Evolutionary conservation across 2,888 invertebrate species (phyloP), one percentile per base, ranked within the genome.

Genomic region (Lasius platythorax): DNA sequence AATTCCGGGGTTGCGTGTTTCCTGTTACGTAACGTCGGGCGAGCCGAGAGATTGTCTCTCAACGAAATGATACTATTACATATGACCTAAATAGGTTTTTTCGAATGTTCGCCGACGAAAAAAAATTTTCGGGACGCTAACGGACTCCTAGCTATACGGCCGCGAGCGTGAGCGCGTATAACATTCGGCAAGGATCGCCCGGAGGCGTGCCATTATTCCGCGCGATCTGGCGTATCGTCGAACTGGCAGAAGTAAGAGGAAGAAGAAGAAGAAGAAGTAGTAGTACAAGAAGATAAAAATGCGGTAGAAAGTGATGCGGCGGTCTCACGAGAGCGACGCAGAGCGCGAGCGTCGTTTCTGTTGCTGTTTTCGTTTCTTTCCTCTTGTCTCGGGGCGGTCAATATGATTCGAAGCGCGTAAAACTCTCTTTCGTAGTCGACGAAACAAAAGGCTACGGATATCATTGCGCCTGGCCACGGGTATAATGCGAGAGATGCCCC

Each of bases 391-490:
- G 81, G 73, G 68, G 70, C 84, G 82, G 83, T 64, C 88, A 70
- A 87, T 89, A 89, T 90, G 83, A 83, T 89, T 88, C 61, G 86
- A 87, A 86, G 64, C 88, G 90, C 90, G 90, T 91, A 91, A 90
- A 91, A 79, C 82, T 87, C 85, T 79, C 86, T 79, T 87, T 88
- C 85, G 86, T 70, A 85, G 78, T 70, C 78, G 87, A 83, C 74
- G 91, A 91, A 90, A 92, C 91, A 90, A 91, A 92, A 92, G 89
- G 87, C 83, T 83, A 76, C 53, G 84, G 88, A 91, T 89, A 91
- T 90, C 89, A 86, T 88, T 90, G 89, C 88, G 70, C 83, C 68
- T 78, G 68, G 76, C 82, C 81, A 79, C 66, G 84, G 81, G 70
- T 87, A 87, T 90, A 90, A 90, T 87, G 67, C 89, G 40, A 68